Base-by-base conservation (phyloP, 1,140 invertebrate genomes). In the Leucophenga varia region DNA sequence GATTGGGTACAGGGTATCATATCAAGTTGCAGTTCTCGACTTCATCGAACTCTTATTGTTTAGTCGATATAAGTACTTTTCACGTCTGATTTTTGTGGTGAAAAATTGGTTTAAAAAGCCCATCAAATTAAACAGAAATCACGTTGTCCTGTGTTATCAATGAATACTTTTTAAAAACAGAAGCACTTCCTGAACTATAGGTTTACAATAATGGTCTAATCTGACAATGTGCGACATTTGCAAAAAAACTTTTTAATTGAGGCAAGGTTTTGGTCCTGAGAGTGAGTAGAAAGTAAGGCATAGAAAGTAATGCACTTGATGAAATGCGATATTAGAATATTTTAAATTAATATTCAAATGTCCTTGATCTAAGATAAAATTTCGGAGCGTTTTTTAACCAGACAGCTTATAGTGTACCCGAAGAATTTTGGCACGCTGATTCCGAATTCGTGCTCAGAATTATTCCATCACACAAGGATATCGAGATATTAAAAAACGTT, bases 261-360 rank as follows among this genome's bases (percentile, higher is more conserved):
- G 9, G 25, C 39, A 17, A 3, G 9, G 18, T 41, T 41, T 41
- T 10, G 25, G 45, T 49, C 43, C 42, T 46, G 53, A 57, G 39
- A 54, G 43, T 40, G 38, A 54, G n/a, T 30, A 30, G 28, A 57
- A 43, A 35, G 35, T 46, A 41, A 47, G 16, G 32, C 34, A 6
- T 47, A 25, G 10, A 20, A 12, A 34, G 18, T 20, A 18, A 31
- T 16, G 4, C 14, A 37, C 38, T n/a, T n/a, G n/a, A n/a, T n/a
- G n/a, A n/a, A n/a, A n/a, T n/a, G n/a, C n/a, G n/a, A n/a, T n/a
- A n/a, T n/a, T n/a, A n/a, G n/a, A n/a, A n/a, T n/a, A n/a, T n/a
- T n/a, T n/a, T n/a, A n/a, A n/a, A n/a, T n/a, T n/a, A n/a, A n/a
- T n/a, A n/a, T n/a, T n/a, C n/a, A n/a, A n/a, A n/a, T n/a, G n/a